phyloP scores from a whole-genome alignment of 1,140 invertebrate species.

The Reticulitermes speratus region DNA sequence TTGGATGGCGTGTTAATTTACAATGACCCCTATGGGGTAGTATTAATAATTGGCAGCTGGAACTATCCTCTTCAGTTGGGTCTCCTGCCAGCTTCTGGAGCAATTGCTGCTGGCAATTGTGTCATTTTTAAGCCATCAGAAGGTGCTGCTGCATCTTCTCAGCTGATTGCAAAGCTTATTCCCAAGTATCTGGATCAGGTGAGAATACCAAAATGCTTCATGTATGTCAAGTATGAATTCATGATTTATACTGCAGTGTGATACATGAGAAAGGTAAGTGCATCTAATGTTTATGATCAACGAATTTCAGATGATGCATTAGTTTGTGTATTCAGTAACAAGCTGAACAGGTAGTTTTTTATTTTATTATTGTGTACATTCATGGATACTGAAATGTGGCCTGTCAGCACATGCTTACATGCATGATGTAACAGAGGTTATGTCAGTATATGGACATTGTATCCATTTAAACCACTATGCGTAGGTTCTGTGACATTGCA shows the following conservation, averaged over 20 bases:
- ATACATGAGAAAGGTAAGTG: background rate
- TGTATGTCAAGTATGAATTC: background rate
- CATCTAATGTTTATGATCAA: background rate
- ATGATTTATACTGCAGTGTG: background rate
- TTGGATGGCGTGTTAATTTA: slow-evolving; percentile 69
- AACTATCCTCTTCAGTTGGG: slow-evolving; percentile 93
- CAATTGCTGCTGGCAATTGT: slow-evolving; percentile 93
- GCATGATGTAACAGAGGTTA: too few species aligned
- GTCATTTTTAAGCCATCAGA: slow-evolving; percentile 97
- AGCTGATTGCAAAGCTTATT: slow-evolving; percentile 72
- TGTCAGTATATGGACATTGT: too few species aligned
- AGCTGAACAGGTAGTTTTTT: too few species aligned
- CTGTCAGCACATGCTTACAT: too few species aligned
- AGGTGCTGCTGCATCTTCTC: slow-evolving; percentile 68
- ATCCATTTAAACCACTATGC: too few species aligned
- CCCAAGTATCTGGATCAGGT: slow-evolving; percentile 86
- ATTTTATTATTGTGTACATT: too few species aligned
- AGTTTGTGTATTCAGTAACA: too few species aligned
- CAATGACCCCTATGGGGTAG: slow-evolving; percentile 85
- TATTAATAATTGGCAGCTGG: slow-evolving; percentile 92
- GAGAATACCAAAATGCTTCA: background rate
- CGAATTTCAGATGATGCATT: too few species aligned
- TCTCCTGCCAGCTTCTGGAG: slow-evolving; percentile 73
- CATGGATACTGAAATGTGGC: too few species aligned
- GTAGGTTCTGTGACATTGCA: too few species aligned